Conservation (phyloP, 2,113 vertebrate genomes). For the Oryzias woworae region DNA sequence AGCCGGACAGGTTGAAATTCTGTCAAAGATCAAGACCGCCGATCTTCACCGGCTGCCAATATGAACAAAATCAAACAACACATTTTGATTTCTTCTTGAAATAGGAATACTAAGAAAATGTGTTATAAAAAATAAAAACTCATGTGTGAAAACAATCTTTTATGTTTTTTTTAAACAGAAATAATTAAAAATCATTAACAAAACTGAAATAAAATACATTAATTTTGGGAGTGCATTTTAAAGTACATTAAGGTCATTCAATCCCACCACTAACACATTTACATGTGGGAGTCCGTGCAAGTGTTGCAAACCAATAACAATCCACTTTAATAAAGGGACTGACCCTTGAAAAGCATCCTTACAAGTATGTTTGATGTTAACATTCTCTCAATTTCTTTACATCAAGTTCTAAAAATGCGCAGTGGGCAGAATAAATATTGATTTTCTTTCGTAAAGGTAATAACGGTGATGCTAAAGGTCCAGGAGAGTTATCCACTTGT, state of each 20-base stretch:
- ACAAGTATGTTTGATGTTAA: conserved; percentile 21
- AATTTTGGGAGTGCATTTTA: conserved; percentile 27
- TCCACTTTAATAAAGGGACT: conserved; percentile 47
- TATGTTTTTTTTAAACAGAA: conserved; percentile 42
- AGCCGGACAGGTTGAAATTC: too few relatives aligned
- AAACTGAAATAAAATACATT: conserved; percentile 41
- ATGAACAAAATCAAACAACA: background rate
- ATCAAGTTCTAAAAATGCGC: conserved; percentile 18
- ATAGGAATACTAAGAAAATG: background rate
- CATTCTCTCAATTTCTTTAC: conserved; percentile 3
- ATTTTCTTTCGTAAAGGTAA: conserved; percentile 33
- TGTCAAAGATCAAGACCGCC: too few relatives aligned
- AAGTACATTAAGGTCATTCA: conserved; percentile 28
- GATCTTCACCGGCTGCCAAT: background rate
- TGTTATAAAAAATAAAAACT: conserved; percentile 27
- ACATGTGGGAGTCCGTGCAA: conserved; percentile 51
- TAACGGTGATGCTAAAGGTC: conserved; percentile 30
- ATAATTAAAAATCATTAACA: conserved; percentile 58
- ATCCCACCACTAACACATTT: conserved; percentile 26
- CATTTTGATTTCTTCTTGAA: background rate
- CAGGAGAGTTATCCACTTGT: background rate
- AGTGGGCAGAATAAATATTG: conserved; percentile 50
- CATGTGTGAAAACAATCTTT: conserved; percentile 44
- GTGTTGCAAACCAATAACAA: conserved; percentile 37
- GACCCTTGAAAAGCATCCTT: conserved; percentile 27